A percentile compares a stretch with the other conserved stretches of the same genome.
These are phyloP conservation scores for Blastomussa wellsi DNA, from an alignment of 92 coral and sea anemone species.

Conservation along the genomic window DNA sequence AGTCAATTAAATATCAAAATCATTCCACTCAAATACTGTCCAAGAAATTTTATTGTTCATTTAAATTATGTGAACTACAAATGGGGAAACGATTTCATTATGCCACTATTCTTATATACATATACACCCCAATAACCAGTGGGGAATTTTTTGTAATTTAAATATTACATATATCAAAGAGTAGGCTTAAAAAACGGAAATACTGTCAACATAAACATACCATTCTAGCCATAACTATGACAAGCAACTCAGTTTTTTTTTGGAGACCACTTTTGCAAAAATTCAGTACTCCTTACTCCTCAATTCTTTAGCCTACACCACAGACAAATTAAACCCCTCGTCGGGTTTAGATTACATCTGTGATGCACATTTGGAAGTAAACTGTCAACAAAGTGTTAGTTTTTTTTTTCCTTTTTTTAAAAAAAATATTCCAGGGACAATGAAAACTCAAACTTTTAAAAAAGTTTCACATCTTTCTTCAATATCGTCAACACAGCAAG, in stretches of 20 bases:
- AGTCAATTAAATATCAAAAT: too few species aligned
- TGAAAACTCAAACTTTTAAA: neutral
- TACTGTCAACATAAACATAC: too few species aligned
- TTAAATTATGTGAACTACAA: neutral
- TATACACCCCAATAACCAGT: neutral
- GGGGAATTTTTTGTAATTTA: neutral
- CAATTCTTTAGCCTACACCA: too few species aligned
- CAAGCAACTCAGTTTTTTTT: neutral
- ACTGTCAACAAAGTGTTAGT: neutral
- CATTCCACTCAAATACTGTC: too few species aligned
- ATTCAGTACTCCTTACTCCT: neutral
- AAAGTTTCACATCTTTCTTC: constrained; percentile 21
- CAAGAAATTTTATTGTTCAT: neutral
- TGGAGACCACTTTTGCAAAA: neutral
- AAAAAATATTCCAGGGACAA: neutral
- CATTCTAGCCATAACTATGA: too few species aligned
- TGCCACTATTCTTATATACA: neutral
- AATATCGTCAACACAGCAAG: constrained; percentile 15
- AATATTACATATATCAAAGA: neutral
- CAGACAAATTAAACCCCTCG: too few species aligned
- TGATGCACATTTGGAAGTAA: neutral
- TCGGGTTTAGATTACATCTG: too few species aligned
- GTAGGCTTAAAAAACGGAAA: neutral
- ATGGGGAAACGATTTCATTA: neutral
- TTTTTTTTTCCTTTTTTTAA: neutral